Conservation (phyloP, 1,140 invertebrate species). For the Phocides pigmalion region DNA sequence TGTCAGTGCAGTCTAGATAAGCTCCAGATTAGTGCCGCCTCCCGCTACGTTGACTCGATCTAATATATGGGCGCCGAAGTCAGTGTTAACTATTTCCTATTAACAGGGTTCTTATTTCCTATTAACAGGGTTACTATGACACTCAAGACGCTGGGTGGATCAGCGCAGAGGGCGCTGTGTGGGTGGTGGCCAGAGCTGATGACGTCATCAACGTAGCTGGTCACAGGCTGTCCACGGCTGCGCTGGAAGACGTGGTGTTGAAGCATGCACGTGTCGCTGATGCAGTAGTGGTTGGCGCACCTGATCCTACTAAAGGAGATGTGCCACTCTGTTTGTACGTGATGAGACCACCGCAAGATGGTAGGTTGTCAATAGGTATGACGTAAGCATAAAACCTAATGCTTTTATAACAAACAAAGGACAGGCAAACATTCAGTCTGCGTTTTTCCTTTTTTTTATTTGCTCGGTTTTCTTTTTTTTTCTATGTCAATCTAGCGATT, state of each 20-base stretch:
- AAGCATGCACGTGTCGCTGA: constrained; percentile 92
- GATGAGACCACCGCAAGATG: constrained; percentile 85
- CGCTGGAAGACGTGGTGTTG: constrained; percentile 94
- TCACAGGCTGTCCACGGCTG: constrained; percentile 93
- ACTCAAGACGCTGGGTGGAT: constrained; percentile 97
- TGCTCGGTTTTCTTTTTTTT: too few relatives aligned
- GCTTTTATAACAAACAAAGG: too few relatives aligned
- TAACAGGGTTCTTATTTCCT: too few relatives aligned
- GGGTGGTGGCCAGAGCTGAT: constrained; percentile 95
- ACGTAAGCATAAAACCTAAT: too few relatives aligned
- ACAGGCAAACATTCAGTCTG: too few relatives aligned
- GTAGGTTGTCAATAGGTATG: constrained; percentile 39
- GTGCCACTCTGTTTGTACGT: constrained; percentile 95
- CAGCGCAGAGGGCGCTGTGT: constrained; percentile 93
- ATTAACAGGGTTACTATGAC: constrained; percentile 98
- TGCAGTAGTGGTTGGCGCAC: constrained; percentile 94
- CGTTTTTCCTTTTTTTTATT: too few relatives aligned
- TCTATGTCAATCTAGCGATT: too few relatives aligned
- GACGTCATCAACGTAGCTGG: constrained; percentile 98
- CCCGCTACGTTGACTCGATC: too few relatives aligned
- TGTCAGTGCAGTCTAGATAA: too few relatives aligned
- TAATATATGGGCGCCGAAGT: too few relatives aligned
- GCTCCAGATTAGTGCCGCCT: too few relatives aligned
- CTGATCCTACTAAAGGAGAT: constrained; percentile 94
- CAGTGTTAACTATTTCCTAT: not conserved